These are phyloP conservation scores for Cryptoprocta ferox DNA, from an alignment of 2,797 vertebrate species.

Conservation along the genomic window DNA sequence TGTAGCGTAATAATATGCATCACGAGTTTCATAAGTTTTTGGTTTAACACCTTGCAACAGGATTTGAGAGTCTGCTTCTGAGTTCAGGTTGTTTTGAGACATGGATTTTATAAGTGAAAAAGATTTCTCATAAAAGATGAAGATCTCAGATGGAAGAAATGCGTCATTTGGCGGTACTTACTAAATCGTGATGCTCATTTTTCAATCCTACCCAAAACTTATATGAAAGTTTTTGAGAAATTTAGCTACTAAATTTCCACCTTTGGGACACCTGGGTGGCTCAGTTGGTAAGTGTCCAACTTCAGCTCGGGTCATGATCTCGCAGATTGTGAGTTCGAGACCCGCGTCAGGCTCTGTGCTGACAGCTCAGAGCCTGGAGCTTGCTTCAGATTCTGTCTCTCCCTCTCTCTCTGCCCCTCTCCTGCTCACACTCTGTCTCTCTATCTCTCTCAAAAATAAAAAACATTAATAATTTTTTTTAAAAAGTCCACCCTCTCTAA, in stretches of 20 bases:
- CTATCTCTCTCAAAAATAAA: too few relatives aligned
- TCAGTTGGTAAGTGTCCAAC: too few relatives aligned
- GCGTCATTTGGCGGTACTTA: not conserved
- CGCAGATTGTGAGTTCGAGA: too few relatives aligned
- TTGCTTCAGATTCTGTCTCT: too few relatives aligned
- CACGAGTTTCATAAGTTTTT: not conserved
- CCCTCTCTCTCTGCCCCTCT: too few relatives aligned
- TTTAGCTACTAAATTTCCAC: slow-evolving; percentile 4
- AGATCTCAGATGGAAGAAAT: not conserved
- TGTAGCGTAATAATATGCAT: slow-evolving; percentile 28
- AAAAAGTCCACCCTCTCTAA: not conserved
- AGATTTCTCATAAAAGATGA: not conserved
- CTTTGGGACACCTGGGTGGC: not conserved
- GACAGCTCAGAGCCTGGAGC: too few relatives aligned
- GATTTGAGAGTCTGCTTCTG: not conserved
- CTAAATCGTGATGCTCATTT: not conserved
- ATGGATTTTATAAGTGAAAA: not conserved
- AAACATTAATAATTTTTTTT: too few relatives aligned
- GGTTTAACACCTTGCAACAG: not conserved
- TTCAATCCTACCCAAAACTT: not conserved
- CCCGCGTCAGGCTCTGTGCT: too few relatives aligned
- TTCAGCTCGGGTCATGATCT: too few relatives aligned
- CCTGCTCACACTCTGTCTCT: too few relatives aligned
- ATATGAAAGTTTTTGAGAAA: not conserved
- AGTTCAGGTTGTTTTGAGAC: not conserved